Conservation (phyloP, 2,113 vertebrate species). For the Poecile atricapillus region DNA sequence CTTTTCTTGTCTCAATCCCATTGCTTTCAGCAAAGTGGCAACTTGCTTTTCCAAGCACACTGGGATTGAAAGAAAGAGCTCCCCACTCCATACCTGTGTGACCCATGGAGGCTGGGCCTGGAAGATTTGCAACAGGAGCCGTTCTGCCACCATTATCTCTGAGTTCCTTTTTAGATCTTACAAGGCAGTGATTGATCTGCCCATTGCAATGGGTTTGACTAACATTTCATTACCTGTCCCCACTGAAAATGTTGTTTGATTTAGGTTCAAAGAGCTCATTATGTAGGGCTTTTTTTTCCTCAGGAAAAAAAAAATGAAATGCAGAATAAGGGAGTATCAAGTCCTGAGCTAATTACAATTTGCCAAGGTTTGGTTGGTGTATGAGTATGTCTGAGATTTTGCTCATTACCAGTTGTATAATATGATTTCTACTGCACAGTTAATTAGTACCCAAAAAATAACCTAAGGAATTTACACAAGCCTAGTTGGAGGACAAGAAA, state of each 20-base stretch:
- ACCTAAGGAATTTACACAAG: conserved; percentile 36
- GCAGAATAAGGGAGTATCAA: conserved; percentile 30
- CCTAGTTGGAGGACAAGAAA: conserved; percentile 19
- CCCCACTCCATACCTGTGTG: neutral
- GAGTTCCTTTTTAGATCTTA: neutral
- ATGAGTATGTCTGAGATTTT: conserved; percentile 16
- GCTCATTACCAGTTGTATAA: conserved; percentile 61
- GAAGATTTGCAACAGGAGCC: neutral
- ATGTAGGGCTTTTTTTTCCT: conserved; percentile 10
- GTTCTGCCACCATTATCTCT: neutral
- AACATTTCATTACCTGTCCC: conserved; percentile 58
- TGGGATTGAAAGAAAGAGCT: neutral
- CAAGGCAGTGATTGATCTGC: conserved; percentile 44
- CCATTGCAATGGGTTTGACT: conserved; percentile 35
- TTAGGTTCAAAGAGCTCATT: conserved; percentile 64
- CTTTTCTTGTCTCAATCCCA: conserved; percentile 29
- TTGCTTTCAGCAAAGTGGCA: conserved; percentile 23
- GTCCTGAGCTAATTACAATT: conserved; percentile 57
- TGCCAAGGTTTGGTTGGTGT: conserved; percentile 28
- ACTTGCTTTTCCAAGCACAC: rapidly evolving
- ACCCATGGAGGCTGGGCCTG: neutral
- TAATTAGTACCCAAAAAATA: conserved; percentile 63
- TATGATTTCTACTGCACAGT: conserved; percentile 31
- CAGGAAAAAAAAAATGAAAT: conserved; percentile 7
- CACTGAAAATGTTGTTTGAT: conserved; percentile 60